Evolutionary conservation across 2,797 vertebrate genomes (phyloP).

Genomic region (Girardinus metallicus): DNA sequence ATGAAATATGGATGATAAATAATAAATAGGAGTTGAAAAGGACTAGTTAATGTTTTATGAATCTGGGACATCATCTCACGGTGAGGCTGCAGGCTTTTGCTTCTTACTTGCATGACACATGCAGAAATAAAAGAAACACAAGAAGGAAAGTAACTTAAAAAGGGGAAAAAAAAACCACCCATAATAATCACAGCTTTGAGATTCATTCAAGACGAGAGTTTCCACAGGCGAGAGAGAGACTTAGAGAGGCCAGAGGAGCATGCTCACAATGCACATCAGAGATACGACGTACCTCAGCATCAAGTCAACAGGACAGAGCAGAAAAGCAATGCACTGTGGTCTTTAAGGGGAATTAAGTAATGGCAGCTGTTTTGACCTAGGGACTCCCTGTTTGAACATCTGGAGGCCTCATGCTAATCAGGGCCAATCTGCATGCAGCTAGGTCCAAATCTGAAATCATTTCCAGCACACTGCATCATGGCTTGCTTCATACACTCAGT

Average conservation of each 20-base stretch:
- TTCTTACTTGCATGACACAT: conserved; percentile 69
- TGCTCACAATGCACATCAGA: conserved; percentile 60
- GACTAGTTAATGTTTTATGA: conserved; percentile 84
- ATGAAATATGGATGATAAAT: conserved; percentile 81
- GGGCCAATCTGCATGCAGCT: conserved; percentile 57
- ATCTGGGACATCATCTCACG: conserved; percentile 82
- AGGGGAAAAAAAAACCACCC: conserved; percentile 18
- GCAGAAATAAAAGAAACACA: conserved; percentile 67
- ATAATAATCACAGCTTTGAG: conserved; percentile 61
- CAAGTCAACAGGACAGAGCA: conserved; percentile 47
- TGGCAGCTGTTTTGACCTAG: conserved; percentile 58
- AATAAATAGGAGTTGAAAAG: conserved; percentile 84
- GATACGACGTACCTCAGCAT: conserved; percentile 36
- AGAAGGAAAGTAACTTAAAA: conserved; percentile 47
- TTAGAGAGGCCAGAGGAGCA: conserved; percentile 49
- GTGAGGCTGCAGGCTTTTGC: conserved; percentile 75
- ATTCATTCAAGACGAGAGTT: conserved; percentile 59
- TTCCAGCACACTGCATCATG: conserved; percentile 22
- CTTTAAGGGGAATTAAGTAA: conserved; percentile 47
- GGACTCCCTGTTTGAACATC: conserved; percentile 60
- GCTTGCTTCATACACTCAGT: conserved; percentile 36
- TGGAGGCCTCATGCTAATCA: conserved; percentile 64
- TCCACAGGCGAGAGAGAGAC: conserved; percentile 48
- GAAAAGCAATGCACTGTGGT: conserved; percentile 39
- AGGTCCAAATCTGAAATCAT: conserved; percentile 43